phyloP scores from a whole-genome alignment of 2,797 vertebrate genomes.

The Sylvilagus floridanus region DNA sequence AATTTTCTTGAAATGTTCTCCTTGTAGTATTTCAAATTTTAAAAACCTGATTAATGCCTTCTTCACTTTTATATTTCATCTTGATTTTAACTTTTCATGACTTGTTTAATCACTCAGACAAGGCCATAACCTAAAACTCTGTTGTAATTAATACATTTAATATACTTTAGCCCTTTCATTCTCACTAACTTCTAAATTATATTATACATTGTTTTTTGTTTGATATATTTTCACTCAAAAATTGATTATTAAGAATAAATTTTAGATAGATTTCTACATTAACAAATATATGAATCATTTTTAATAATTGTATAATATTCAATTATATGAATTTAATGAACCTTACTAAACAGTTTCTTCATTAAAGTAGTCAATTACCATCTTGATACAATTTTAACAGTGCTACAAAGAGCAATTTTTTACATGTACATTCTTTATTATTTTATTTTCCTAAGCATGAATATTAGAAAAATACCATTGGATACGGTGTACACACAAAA shows the following conservation, averaged over 20 bases:
- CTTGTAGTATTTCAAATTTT: background rate
- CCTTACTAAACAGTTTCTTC: background rate
- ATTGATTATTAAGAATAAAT: background rate
- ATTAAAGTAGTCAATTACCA: background rate
- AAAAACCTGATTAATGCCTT: background rate
- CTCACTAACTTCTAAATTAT: background rate
- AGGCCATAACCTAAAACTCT: background rate
- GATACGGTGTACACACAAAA: background rate
- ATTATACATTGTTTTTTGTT: background rate
- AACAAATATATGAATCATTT: background rate
- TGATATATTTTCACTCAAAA: background rate
- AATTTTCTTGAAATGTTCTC: background rate
- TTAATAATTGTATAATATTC: background rate
- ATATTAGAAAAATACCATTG: background rate
- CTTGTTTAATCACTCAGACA: background rate
- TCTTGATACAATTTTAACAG: background rate
- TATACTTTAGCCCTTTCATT: background rate
- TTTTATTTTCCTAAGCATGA: background rate
- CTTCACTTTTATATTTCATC: background rate
- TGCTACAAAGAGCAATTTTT: background rate
- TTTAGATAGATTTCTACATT: background rate
- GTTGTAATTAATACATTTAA: background rate
- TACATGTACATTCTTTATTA: background rate
- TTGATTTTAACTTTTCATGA: slow-evolving; percentile 13
- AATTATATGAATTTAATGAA: background rate